phyloP scores from a whole-genome alignment of 2,888 invertebrate species.

The Stenodera caucasica region DNA sequence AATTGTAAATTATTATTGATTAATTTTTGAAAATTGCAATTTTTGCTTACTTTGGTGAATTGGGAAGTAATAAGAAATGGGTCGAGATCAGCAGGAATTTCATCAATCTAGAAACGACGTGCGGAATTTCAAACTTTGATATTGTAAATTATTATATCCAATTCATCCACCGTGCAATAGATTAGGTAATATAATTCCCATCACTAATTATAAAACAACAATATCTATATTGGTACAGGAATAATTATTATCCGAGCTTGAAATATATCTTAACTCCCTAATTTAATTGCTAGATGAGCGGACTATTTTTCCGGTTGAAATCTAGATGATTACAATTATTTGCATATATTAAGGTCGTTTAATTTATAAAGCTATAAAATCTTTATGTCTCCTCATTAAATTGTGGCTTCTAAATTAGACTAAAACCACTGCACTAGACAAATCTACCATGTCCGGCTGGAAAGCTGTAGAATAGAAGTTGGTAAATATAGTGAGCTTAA shows the following conservation, averaged over 20 bases:
- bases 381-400: conserved; percentile 27
- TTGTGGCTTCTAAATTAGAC: conserved; percentile 24
- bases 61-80: background rate
- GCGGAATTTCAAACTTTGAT: background rate
- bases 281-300: no score
- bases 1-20: no score
- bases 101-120: background rate
- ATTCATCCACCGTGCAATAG: no score
- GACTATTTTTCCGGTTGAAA: no score
- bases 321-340: background rate
- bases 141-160: conserved; percentile 1
- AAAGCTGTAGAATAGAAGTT: background rate
- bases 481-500: conserved; percentile 13
- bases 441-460: conserved; percentile 18
- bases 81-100: background rate
- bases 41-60: background rate
- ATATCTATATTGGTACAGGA: no score
- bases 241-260: no score
- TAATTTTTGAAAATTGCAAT: no score
- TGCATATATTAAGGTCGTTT: background rate
- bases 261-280: no score
- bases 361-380: conserved; percentile 10
- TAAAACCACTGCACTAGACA: conserved; percentile 17
- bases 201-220: no score
- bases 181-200: no score